phyloP scores from a whole-genome alignment of 2,113 vertebrate species.

The Petaurus breviceps region DNA sequence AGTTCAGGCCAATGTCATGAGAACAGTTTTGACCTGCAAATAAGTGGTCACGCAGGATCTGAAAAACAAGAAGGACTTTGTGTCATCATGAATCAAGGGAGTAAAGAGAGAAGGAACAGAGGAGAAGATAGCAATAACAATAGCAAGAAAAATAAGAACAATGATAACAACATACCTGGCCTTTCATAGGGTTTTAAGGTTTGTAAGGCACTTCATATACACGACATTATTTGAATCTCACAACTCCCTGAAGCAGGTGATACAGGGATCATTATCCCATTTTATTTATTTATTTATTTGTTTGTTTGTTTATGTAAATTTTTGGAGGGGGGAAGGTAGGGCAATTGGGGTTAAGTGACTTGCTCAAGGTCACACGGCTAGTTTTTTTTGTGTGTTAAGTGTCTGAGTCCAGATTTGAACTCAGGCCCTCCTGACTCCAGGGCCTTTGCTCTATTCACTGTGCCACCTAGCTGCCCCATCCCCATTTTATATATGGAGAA shows the following conservation, averaged over 20 bases:
- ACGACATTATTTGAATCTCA: not conserved
- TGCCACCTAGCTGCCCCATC: too few relatives aligned
- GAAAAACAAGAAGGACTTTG: not conserved
- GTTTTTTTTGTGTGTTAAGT: too few relatives aligned
- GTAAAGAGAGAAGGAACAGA: not conserved
- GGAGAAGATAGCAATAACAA: not conserved
- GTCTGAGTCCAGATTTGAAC: too few relatives aligned
- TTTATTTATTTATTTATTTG: too few relatives aligned
- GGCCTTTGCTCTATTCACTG: too few relatives aligned
- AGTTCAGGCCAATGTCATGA: not conserved
- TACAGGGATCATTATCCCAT: not conserved
- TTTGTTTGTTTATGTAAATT: too few relatives aligned
- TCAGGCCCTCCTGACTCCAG: too few relatives aligned
- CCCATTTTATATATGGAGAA: not conserved
- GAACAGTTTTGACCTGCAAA: not conserved
- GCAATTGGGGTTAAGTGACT: too few relatives aligned
- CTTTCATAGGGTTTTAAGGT: not conserved
- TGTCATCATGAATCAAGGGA: not conserved
- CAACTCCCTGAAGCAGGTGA: not conserved
- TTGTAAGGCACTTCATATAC: not conserved
- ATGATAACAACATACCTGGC: too few relatives aligned
- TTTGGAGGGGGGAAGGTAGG: too few relatives aligned
- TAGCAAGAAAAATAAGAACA: not conserved
- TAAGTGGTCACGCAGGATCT: slow-evolving; percentile 7
- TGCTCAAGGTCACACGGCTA: too few relatives aligned